Conservation (phyloP, 2,797 vertebrate species). For the Phalloptychus januarius region DNA sequence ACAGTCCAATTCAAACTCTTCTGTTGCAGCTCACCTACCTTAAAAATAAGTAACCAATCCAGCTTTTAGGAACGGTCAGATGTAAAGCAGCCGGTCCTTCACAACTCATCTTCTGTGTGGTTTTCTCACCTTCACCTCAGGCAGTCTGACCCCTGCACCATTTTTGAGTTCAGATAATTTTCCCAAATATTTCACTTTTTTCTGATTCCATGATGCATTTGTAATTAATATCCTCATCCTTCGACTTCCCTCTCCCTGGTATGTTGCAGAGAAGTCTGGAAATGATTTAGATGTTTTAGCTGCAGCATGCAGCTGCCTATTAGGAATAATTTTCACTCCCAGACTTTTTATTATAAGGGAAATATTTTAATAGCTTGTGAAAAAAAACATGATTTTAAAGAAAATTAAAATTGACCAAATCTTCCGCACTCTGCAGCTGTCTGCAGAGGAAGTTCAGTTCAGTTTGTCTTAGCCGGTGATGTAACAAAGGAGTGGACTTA, state of each 20-base stretch:
- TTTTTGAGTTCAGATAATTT: conserved; percentile 60
- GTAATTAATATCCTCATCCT: conserved; percentile 77
- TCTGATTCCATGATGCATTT: conserved; percentile 72
- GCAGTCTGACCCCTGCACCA: conserved; percentile 34
- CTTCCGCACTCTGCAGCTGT: neutral
- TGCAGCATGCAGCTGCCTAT: conserved; percentile 74
- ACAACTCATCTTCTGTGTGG: conserved; percentile 15
- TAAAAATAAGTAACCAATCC: conserved; percentile 71
- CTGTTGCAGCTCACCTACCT: conserved; percentile 44
- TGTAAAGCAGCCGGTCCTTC: conserved; percentile 27
- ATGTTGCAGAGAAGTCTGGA: conserved; percentile 72
- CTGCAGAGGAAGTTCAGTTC: conserved; percentile 41
- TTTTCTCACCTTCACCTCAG: conserved; percentile 40
- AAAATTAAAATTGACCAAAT: neutral
- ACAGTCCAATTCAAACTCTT: conserved; percentile 42
- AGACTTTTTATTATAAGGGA: conserved; percentile 70
- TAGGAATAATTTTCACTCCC: conserved; percentile 75
- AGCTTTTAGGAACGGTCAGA: conserved; percentile 47
- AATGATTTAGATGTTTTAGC: conserved; percentile 78
- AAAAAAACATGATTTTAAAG: conserved; percentile 21
- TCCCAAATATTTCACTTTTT: conserved; percentile 47
- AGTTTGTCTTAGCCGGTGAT: conserved; percentile 42
- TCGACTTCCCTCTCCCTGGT: conserved; percentile 68
- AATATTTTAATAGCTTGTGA: conserved; percentile 53
- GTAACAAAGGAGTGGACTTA: conserved; percentile 43